Evolutionary conservation across 2,888 invertebrate genomes (phyloP), one percentile per base, ranked within the genome.

Genomic region (Prenolepis imparis): DNA sequence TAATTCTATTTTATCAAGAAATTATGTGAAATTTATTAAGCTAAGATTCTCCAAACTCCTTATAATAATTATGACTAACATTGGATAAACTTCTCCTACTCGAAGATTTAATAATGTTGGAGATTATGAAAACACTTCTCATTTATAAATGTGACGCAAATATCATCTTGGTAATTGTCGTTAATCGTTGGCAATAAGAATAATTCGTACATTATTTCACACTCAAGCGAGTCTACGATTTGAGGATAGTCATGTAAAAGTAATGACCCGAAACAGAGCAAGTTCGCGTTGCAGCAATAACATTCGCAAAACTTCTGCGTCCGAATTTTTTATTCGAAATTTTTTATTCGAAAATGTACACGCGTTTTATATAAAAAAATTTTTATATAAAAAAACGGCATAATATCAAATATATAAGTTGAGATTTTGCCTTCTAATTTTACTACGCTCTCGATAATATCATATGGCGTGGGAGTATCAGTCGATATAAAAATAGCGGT

Each of bases 141-240:
- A 32, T 72, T 78, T 72, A 78, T 78, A 72, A 72, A 59, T 59
- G 78, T n/a, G 78, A 72, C 78, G 73, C 44, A 78, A 80, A 73
- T 73, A 80, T 59, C 59, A 72, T 73, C 73, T 73, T 73, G 59
- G 78, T 80, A 73, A 80, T 80, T 72, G 59, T 73, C 73, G 78
- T 80, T 80, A 80, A 80, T 80, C 78, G 78, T 59, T 73, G 78
- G 73, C 59, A 80, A 80, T 80, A 59, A 80, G 78, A 72, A 80
- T 80, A 80, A 80, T 72, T 80, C 73, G 78, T 80, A 44, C 73
- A 80, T 80, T 80, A 80, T 72, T 80, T 80, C 44, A 80, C 59
- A 73, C 44, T 80, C 73, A 59, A 59, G 73, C 73, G 59, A 48
- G 32, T 78, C 78, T 44, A 72, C 78, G 78, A 73, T 72, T 80